These are phyloP conservation scores for Halisarca cf. caerulea DNA, from an alignment of 37 sponge, comb jelly and placozoan species.

Conservation along the genomic window DNA sequence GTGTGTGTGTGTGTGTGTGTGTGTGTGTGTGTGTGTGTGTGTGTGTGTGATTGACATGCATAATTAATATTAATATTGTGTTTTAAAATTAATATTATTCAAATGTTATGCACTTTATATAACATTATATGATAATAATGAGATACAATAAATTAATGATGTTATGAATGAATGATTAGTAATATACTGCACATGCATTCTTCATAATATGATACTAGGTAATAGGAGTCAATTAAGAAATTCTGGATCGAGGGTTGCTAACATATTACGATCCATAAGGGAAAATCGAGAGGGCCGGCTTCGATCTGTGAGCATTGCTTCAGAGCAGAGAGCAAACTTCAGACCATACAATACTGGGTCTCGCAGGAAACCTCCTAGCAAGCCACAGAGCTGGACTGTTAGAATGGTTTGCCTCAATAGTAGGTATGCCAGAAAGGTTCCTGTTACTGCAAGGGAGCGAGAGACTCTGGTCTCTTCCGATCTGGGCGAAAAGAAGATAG, in stretches of 20 bases:
- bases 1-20: no score
- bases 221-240: not conserved
- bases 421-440: not conserved
- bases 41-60: no score
- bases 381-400: conserved; percentile 24
- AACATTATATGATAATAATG: no score
- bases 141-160: no score
- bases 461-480: conserved; percentile 32
- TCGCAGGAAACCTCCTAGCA: not conserved
- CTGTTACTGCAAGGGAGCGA: conserved; percentile 15
- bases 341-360: not conserved
- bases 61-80: no score
- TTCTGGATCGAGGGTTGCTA: not conserved
- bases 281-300: not conserved
- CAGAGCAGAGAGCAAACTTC: conserved; percentile 18
- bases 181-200: no score
- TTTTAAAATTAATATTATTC: no score
- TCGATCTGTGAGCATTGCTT: not conserved
- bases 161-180: no score
- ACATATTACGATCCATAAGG: not conserved
- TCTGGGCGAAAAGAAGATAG: conserved; percentile 29
- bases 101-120: no score
- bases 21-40: no score
- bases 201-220: no score
- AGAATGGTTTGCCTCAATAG: conserved; percentile 29